Evolutionary conservation across 2,113 vertebrate genomes (phyloP).

Genomic region (Chascanopsetta lugubris): DNA sequence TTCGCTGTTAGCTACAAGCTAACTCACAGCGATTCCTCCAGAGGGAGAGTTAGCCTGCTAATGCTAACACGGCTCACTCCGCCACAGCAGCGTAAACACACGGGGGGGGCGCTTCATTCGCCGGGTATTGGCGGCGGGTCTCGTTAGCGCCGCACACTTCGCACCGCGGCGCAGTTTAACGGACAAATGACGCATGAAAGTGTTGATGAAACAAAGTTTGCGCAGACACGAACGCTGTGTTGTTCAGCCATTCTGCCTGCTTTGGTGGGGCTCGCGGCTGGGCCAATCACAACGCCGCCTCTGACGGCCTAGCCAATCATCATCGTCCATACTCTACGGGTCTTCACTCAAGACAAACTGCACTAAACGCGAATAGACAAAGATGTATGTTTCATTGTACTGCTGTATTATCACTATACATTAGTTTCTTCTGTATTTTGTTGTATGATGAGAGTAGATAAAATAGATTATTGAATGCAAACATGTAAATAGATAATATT

Average conservation of each 20-base stretch:
- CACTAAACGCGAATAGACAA: constrained; percentile 32
- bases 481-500: too few relatives aligned
- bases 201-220: background rate
- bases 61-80: constrained; percentile 45
- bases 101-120: background rate
- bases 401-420: background rate
- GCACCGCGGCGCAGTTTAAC: too few relatives aligned
- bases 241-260: constrained; percentile 1
- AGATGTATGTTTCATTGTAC: too few relatives aligned
- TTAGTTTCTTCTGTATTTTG: background rate
- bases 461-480: too few relatives aligned
- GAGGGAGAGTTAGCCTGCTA: constrained; percentile 11
- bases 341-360: constrained; percentile 13
- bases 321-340: constrained; percentile 10
- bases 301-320: constrained; percentile 34
- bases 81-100: background rate
- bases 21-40: constrained; percentile 9
- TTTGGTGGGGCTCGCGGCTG: background rate
- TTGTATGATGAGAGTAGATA: too few relatives aligned
- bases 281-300: constrained; percentile 49
- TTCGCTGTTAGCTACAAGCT: constrained; percentile 5
- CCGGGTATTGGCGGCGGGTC: background rate
- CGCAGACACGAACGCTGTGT: background rate
- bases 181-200: background rate
- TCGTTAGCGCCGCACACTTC: too few relatives aligned